Evolutionary conservation across 2,888 invertebrate genomes (phyloP).

Genomic region (Pseudanteris insignis): DNA sequence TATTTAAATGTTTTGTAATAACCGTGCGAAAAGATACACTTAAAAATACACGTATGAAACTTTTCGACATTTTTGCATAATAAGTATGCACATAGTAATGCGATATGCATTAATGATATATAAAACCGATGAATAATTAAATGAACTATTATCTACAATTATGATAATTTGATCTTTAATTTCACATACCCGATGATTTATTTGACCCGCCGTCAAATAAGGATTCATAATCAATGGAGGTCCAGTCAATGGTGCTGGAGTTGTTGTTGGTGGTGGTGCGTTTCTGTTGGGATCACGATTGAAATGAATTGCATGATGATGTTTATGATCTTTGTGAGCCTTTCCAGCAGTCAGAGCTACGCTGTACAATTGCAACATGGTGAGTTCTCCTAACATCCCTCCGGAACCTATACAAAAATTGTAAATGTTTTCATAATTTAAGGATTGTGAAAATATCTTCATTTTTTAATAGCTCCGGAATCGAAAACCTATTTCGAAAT

Average conservation of each 20-base stretch:
- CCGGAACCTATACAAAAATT: conserved; percentile 68
- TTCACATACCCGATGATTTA: conserved; percentile 19
- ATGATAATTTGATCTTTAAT: no score
- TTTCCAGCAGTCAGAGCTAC: conserved; percentile 86
- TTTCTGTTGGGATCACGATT: conserved; percentile 76
- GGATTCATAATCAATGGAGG: conserved; percentile 69
- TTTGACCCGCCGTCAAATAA: conserved; percentile 70
- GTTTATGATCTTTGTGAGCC: conserved; percentile 87
- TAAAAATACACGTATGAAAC: not conserved
- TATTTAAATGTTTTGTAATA: conserved; percentile 1
- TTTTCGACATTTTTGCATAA: no score
- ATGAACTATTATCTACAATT: no score
- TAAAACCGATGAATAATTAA: no score
- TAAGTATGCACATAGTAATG: no score
- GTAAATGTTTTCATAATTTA: no score
- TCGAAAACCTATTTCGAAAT: no score
- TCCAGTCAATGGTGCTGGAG: conserved; percentile 69
- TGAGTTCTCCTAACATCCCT: conserved; percentile 79
- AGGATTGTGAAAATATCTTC: no score
- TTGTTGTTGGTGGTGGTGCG: conserved; percentile 71
- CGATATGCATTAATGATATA: no score
- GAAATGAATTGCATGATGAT: conserved; percentile 85
- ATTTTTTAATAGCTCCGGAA: no score
- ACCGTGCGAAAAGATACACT: conserved; percentile 1
- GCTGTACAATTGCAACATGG: conserved; percentile 82